Evolutionary conservation across 1,140 invertebrate genomes (phyloP).

Genomic region (Listronotus bonariensis): DNA sequence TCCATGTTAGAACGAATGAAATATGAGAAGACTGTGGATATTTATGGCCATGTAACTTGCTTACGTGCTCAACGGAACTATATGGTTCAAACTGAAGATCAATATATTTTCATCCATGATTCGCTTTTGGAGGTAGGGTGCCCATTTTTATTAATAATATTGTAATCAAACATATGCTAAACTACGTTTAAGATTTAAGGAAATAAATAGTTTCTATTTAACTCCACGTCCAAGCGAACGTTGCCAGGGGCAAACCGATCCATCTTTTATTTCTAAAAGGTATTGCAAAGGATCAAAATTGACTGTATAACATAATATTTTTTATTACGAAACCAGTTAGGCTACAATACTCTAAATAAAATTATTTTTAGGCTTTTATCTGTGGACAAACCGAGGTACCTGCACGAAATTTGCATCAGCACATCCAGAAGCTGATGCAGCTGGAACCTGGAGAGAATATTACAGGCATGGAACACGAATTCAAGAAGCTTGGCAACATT

Average conservation of each 20-base stretch:
- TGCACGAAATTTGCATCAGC: conserved; percentile 87
- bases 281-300: no score
- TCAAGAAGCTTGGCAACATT: conserved; percentile 95
- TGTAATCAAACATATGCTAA: no score
- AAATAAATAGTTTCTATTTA: no score
- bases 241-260: no score
- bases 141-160: no score
- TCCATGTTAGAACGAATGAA: conserved; percentile 93
- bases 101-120: conserved; percentile 99
- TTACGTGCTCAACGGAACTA: conserved; percentile 95
- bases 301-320: no score
- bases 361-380: conserved; percentile 29
- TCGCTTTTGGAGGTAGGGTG: conserved; percentile 85
- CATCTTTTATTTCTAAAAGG: no score
- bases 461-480: conserved; percentile 97
- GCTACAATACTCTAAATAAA: no score
- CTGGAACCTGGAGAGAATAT: conserved; percentile 81
- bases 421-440: conserved; percentile 91
- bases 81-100: conserved; percentile 98
- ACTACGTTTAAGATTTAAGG: no score
- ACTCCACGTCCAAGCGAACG: no score
- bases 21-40: conserved; percentile 96
- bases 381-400: conserved; percentile 62
- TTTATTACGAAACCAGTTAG: no score
- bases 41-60: conserved; percentile 98